These are phyloP conservation scores for Dipodomys spectabilis DNA, from an alignment of 2,113 vertebrate species.

Conservation along the genomic window DNA sequence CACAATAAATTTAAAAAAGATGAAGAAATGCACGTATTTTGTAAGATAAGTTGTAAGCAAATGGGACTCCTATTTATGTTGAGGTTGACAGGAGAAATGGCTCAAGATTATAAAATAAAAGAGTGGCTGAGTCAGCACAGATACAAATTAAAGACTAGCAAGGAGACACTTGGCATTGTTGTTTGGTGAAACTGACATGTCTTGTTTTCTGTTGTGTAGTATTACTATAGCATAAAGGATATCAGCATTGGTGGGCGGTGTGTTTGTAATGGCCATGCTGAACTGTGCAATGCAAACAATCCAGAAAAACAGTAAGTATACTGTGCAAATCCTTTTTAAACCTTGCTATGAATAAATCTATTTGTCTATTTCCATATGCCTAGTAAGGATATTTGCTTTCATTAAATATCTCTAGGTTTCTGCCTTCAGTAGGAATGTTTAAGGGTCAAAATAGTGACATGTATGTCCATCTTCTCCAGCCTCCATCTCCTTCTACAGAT, in stretches of 20 bases:
- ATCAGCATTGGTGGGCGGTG: conserved; percentile 95
- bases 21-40: conserved; percentile 1
- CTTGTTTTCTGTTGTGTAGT: conserved; percentile 85
- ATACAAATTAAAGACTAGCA: neutral
- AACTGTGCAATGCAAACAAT: conserved; percentile 86
- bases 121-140: neutral
- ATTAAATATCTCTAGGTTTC: conserved; percentile 2
- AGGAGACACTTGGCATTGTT: neutral
- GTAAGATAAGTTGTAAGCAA: neutral
- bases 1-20: neutral
- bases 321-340: neutral
- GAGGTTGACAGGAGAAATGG: neutral
- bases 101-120: neutral
- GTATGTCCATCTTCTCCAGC: neutral
- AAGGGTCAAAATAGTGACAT: neutral
- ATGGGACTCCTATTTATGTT: neutral
- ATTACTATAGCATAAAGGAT: conserved; percentile 98
- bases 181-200: accelerated
- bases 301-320: conserved; percentile 86
- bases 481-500: neutral
- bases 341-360: neutral
- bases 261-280: conserved; percentile 95
- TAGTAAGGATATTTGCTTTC: neutral
- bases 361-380: neutral
- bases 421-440: neutral